Conservation (phyloP, 2,888 invertebrate species). For the Stratiomys singularior region DNA sequence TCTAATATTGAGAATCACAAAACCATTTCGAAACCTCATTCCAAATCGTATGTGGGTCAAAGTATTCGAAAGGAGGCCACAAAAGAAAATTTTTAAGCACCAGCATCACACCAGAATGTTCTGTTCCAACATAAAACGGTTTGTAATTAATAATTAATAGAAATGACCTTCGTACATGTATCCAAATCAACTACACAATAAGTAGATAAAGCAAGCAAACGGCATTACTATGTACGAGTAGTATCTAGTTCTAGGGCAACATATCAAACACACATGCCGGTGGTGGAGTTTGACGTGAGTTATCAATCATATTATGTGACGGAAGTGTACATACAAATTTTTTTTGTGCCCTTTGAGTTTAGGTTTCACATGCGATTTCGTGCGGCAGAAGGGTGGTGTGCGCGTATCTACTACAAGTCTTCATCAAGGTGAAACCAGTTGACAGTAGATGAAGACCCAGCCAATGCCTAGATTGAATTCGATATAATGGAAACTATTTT, state of each 20-base stretch:
- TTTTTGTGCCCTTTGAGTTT: not conserved
- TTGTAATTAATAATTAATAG: not conserved
- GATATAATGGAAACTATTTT: not conserved
- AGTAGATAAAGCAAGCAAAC: not conserved
- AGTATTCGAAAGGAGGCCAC: too few relatives aligned
- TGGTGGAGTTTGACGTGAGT: not conserved
- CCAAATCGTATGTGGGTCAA: too few relatives aligned
- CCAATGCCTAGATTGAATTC: not conserved
- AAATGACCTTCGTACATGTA: slow-evolving; percentile 3
- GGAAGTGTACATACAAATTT: not conserved
- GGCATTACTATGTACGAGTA: not conserved
- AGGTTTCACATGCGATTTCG: not conserved
- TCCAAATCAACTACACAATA: not conserved
- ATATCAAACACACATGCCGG: not conserved
- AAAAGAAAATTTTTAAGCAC: too few relatives aligned
- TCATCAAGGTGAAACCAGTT: not conserved
- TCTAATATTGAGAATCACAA: too few relatives aligned
- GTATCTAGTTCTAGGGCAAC: slow-evolving; percentile 14
- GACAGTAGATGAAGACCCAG: not conserved
- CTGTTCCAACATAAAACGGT: not conserved
- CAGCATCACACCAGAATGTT: not conserved
- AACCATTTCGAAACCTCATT: too few relatives aligned
- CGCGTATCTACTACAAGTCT: not conserved
- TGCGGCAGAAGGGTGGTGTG: too few relatives aligned
- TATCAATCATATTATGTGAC: not conserved